phyloP scores from a whole-genome alignment of 2,113 vertebrate genomes.

The Panthera tigris region DNA sequence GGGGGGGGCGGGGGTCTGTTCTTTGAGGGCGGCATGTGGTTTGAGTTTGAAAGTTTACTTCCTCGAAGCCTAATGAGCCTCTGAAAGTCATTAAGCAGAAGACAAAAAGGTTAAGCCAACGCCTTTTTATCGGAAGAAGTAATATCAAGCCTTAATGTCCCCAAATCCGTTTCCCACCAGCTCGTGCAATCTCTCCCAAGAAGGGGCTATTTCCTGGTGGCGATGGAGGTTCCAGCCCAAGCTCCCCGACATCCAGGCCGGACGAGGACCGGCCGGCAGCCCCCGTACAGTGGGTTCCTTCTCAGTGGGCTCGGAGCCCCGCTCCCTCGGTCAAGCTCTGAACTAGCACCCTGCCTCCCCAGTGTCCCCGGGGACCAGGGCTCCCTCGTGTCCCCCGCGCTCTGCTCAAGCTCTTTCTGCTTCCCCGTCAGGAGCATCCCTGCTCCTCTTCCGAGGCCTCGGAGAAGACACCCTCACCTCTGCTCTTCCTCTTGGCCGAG shows the following conservation, averaged over 20 bases:
- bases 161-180: conserved; percentile 1
- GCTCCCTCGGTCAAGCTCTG: not conserved
- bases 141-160: conserved; percentile 28
- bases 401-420: not conserved
- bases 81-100: conserved; percentile 82
- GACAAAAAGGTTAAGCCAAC: conserved; percentile 73
- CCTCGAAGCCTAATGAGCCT: conserved; percentile 77
- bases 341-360: not conserved
- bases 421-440: accelerated
- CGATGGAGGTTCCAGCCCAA: not conserved
- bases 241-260: not conserved
- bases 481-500: not conserved
- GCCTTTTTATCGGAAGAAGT: conserved; percentile 78
- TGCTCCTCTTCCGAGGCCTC: not conserved
- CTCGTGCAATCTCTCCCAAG: conserved; percentile 53
- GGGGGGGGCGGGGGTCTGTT: conserved; percentile 11
- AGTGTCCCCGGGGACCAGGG: too few species aligned
- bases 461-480: not conserved
- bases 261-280: not conserved
- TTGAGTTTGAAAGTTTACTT: conserved; percentile 83
- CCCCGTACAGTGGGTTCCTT: accelerated
- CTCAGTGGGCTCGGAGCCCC: not conserved
- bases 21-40: conserved; percentile 79
- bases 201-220: conserved; percentile 17
- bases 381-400: not conserved